A percentile compares a stretch with the other conserved stretches of the same genome.
phyloP scores from a whole-genome alignment of 2,113 vertebrate genomes.

The Columbina picui region DNA sequence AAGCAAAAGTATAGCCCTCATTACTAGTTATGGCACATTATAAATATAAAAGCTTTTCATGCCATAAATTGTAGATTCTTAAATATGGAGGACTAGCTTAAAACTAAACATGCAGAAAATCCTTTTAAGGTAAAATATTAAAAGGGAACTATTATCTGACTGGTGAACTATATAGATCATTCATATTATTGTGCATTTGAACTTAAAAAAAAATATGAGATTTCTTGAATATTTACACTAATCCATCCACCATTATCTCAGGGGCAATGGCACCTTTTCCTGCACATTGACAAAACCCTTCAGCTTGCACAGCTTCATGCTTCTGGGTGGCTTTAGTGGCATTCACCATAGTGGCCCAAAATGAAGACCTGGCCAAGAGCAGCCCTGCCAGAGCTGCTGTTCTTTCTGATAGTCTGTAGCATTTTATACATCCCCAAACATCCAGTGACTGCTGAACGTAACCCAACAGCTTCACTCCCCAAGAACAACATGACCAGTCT shows the following conservation, averaged over 20 bases:
- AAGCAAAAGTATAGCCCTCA: conserved; percentile 42
- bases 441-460: neutral
- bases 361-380: neutral
- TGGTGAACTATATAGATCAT: neutral
- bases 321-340: neutral
- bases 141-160: neutral
- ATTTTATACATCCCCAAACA: neutral
- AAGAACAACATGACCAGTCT: neutral
- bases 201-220: neutral
- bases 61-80: conserved; percentile 62
- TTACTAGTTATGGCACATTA: conserved; percentile 61
- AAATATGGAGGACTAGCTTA: conserved; percentile 60
- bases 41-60: conserved; percentile 68
- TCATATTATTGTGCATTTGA: neutral
- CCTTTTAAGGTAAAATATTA: conserved; percentile 32
- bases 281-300: neutral
- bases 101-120: conserved; percentile 56
- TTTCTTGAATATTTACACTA: neutral
- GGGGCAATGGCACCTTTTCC: neutral
- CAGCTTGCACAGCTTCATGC: neutral
- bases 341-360: neutral
- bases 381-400: neutral
- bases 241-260: neutral
- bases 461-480: neutral
- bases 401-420: neutral